Evolutionary conservation across 2,888 invertebrate genomes (phyloP), one percentile per base, ranked within the genome.

Genomic region (Elegia similella): DNA sequence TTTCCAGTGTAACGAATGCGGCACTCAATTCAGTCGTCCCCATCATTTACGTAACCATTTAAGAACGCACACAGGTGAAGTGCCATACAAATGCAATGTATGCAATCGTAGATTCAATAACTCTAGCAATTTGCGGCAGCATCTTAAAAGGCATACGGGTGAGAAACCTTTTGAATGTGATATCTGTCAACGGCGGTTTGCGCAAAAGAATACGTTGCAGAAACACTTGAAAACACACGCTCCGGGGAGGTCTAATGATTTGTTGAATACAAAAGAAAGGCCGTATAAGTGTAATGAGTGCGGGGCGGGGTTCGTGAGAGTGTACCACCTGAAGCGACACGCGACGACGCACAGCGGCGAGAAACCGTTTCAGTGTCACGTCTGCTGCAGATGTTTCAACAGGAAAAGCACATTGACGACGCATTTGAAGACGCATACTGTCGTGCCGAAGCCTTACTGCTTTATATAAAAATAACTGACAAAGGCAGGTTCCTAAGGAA

Each of bases 81-180:
- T 42, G 15, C 52, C 52, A 5, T 53, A 53, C 13, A 29, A 53
- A 29, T 53, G 52, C 10, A 30, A 29, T 7, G 42, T 53, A 10
- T 53, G 52, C 3, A 7, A 53, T 5, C 52, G 42, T 29, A 42
- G 42, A 10, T 53, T 53, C 29, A 53, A 42, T 23, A 42, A 53
- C 13, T 42, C 42, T 15, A 53, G 42, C n/a, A 42, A 53, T 29
- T 38, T 53, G n/a, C n/a, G 29, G 8, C 42, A 42, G 42, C 52
- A 53, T 15, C 2, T 53, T 3, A 42, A 42, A 10, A 53, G 42
- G 13, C 52, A 53, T 15, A 42, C 42, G 6, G 52, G 42, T 42
- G 52, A 53, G 52, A 53, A 53, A 42, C 52, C 52, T 23, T 53
- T 29, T 10, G 42, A 42, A 10, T 53, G 52, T 30, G 52, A 53